Base-by-base conservation (phyloP, 2,113 vertebrate genomes). In the Mormyrus lacerda region DNA sequence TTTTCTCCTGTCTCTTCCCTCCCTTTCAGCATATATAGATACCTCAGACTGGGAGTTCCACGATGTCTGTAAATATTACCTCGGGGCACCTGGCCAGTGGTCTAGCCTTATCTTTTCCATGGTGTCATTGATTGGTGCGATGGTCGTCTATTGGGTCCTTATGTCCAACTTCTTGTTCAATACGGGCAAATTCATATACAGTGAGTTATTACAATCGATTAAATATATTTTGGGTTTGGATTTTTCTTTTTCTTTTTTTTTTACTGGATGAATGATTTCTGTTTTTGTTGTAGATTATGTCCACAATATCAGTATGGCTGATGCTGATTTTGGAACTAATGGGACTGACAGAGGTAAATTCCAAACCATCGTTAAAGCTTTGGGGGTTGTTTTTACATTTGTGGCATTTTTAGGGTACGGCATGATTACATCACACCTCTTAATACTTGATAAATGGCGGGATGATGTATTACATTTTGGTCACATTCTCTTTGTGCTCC, bases 91-190 rank as follows among this genome's bases (percentile, higher is more conserved):
- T 91, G 98, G 98, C 73, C 97, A 97, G 13, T 98, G 98, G 98
- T 98, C 97, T 24, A 98, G 98, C 91, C 95, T 99, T 50, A 35
- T 99, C 3, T 99, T 99, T 94, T 99, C 98, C 39, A 92, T 98
- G 96, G 95, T 99, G 89, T 99, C 98, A 0, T 96, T 99, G 42
- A 92, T 98, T 90, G 98, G 98, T 93, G 98, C 98, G 79, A 98
- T 99, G 98, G 96, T 99, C 92, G 97, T 99, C 90, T 99, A 99
- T 91, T 99, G 98, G 98, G 98, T 99, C 35, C 98, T 99, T 88
- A 99, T 99, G 98, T 98, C 98, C 90, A 99, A 99, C 94, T 99
- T 99, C 91, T 95, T 99, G 48, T 99, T 95, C 93, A 99, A 99
- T 93, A 98, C 97, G 0, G 98, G 98, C 42, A 96, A 97, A 92